Base-by-base conservation (phyloP, 1,140 invertebrate species). In the Dreissena polymorpha region DNA sequence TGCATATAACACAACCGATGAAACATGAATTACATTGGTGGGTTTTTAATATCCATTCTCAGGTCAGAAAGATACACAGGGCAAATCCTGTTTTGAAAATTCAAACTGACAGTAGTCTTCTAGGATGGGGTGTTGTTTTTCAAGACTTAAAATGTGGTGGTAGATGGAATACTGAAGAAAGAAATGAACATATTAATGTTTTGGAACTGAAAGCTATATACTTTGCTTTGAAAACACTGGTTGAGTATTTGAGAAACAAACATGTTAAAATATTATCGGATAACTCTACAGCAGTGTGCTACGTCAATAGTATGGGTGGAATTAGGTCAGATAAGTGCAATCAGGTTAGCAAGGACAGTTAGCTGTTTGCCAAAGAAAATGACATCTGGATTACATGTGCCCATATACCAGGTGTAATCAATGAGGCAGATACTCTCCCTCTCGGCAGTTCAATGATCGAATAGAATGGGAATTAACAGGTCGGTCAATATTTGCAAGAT, bases 361-460 rank as follows among this genome's bases (percentile, higher is more conserved):
- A 27, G 69, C 39, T 71, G 23, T 71, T 50, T 50, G 69, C 69
- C 29, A 51, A 21, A 51, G 25, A 50, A 50, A 72, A 49, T 39
- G 39, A 39, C 39, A n/a, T 53, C 39, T 49, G 49, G 49, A 49
- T 72, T 18, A n/a, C 27, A 21, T n/a, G 13, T n/a, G 12, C 50
- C 16, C 71, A 73, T 55, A 73, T 73, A 21, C 0, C 51, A 25
- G 49, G 71, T n/a, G 57, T 55, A 73, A 13, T n/a, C 10, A 73
- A 73, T 73, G 60, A 75, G 57, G 60, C 72, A 13, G 72, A 75
- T 75, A 21, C 8, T 10, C n/a, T n/a, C 72, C 72, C 53, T 63
- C 55, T 25, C 21, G 72, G 55, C 53, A 75, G 16, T 75, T 75
- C 21, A 63, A 75, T 60, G 72, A 75, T 39, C 10, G 64, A 13